A percentile compares a stretch with the other conserved stretches of the same genome.
phyloP scores from a whole-genome alignment of 2,888 invertebrate genomes.

The Catocala sponsa region DNA sequence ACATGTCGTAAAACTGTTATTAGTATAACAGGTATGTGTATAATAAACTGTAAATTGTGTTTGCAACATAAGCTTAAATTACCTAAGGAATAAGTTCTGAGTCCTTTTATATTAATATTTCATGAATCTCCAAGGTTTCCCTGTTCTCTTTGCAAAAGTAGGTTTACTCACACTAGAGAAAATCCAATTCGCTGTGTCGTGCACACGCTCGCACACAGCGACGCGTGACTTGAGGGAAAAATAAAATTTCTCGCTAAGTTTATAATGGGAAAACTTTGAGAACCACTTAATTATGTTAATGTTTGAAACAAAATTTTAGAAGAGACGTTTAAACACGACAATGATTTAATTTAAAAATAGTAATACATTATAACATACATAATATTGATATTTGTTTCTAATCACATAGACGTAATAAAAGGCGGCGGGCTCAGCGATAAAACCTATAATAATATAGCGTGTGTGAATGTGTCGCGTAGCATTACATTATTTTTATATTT shows the following conservation, averaged over 20 bases:
- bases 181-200: conserved; percentile 86
- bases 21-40: conserved; percentile 10
- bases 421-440: neutral
- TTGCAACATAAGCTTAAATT: conserved; percentile 68
- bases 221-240: conserved; percentile 87
- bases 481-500: conserved; percentile 1
- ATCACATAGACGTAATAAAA: neutral
- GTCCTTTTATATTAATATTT: conserved; percentile 81
- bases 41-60: conserved; percentile 54
- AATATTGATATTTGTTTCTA: conserved; percentile 1
- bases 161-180: conserved; percentile 85
- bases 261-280: conserved; percentile 89
- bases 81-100: conserved; percentile 74
- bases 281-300: conserved; percentile 89
- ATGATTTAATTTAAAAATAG: conserved; percentile 78
- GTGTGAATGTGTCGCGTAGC: conserved; percentile 1
- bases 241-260: conserved; percentile 89
- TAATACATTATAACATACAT: conserved; percentile 18
- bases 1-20: neutral
- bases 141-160: conserved; percentile 85
- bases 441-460: neutral
- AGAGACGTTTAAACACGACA: conserved; percentile 85
- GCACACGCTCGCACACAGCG: conserved; percentile 81
- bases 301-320: conserved; percentile 88
- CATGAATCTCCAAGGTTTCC: conserved; percentile 84